Percentiles rank a stretch among this genome's conserved stretches.
phyloP scores from a whole-genome alignment of 1,140 invertebrate species.

The Calliopsis andreniformis region DNA sequence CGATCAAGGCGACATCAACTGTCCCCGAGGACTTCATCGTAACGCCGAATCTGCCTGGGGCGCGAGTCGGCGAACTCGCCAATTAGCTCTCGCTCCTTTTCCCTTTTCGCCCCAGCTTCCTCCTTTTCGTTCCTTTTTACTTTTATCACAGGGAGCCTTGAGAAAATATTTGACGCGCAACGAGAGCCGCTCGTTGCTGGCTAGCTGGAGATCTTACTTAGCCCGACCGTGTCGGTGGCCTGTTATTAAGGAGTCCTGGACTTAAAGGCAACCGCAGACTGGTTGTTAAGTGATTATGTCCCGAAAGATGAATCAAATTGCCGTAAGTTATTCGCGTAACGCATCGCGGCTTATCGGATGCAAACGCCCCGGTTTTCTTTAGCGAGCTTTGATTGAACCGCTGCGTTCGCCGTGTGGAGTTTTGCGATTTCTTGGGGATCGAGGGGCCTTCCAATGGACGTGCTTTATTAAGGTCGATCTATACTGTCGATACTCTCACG shows the following conservation, averaged over 20 bases:
- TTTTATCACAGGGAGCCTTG: conserved; percentile 38
- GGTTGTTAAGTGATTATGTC: conserved; percentile 56
- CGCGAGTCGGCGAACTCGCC: conserved; percentile 6
- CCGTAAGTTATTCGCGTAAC: conserved; percentile 22
- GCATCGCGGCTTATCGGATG: conserved; percentile 13
- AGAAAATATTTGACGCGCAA: conserved; percentile 53
- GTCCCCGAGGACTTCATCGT: not conserved
- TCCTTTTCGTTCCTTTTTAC: conserved; percentile 4
- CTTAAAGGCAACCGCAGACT: conserved; percentile 41
- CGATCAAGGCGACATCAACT: conserved; percentile 28
- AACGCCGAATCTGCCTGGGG: conserved; percentile 3
- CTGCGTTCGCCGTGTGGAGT: not conserved
- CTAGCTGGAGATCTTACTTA: conserved; percentile 40
- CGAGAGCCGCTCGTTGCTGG: conserved; percentile 27
- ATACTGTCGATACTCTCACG: too few relatives aligned
- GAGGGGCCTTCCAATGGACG: too few relatives aligned
- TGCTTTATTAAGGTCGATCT: too few relatives aligned
- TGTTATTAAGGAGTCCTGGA: conserved; percentile 51
- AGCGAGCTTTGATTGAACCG: not conserved
- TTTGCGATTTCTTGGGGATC: too few relatives aligned
- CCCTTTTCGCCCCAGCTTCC: not conserved
- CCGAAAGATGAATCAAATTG: conserved; percentile 43
- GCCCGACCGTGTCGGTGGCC: not conserved
- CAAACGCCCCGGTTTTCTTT: not conserved
- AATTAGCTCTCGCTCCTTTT: not conserved